Evolutionary conservation across 2,797 vertebrate species (phyloP).

Genomic region (Arnoldichthys spilopterus): DNA sequence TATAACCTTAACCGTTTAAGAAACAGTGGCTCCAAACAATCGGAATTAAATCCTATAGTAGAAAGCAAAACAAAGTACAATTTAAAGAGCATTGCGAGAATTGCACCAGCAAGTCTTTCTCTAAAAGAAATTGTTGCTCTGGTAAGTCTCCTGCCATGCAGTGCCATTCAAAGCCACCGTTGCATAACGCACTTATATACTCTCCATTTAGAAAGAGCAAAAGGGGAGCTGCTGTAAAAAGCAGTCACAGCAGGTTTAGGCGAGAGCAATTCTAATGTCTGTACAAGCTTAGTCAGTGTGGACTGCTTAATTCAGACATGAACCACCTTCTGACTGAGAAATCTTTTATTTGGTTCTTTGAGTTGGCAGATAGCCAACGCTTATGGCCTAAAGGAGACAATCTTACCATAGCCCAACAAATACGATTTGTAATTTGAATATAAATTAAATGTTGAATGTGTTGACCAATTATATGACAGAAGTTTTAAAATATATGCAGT

Average conservation of each 20-base stretch:
- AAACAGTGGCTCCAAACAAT: neutral
- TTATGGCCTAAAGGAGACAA: too few relatives aligned
- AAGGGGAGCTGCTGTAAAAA: neutral
- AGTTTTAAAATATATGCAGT: too few relatives aligned
- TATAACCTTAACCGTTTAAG: neutral
- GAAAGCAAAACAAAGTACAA: neutral
- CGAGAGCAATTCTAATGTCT: neutral
- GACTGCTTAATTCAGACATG: neutral
- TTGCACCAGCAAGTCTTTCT: neutral
- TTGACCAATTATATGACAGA: too few relatives aligned
- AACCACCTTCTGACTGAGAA: neutral
- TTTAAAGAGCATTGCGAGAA: neutral
- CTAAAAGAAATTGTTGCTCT: neutral
- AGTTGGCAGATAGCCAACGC: neutral
- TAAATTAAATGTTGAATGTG: too few relatives aligned
- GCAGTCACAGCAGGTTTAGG: neutral
- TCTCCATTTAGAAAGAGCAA: neutral
- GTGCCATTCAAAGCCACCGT: slow-evolving; percentile 24
- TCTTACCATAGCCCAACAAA: neutral
- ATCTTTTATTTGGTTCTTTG: neutral
- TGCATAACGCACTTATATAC: slow-evolving; percentile 10
- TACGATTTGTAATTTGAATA: too few relatives aligned
- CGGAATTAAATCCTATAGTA: neutral
- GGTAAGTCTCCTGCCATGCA: neutral
- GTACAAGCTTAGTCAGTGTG: neutral